phyloP scores from a whole-genome alignment of 1,140 invertebrate species.

The Cryptotermes secundus region DNA sequence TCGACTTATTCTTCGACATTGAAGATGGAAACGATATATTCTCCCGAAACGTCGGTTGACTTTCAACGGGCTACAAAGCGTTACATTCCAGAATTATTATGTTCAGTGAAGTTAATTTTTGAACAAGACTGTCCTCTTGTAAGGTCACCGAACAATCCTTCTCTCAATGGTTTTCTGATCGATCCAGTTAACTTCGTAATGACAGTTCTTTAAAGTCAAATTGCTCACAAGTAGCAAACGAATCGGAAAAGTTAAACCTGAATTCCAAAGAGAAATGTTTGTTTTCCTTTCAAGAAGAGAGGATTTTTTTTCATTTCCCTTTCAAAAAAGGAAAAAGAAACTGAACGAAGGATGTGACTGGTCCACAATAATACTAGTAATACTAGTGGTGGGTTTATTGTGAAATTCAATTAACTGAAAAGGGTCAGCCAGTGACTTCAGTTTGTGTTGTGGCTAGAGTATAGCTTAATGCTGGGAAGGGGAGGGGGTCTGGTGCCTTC shows the following conservation, averaged over 20 bases:
- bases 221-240: not conserved
- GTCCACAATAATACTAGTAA: not conserved
- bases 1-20: no score
- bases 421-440: constrained; percentile 3
- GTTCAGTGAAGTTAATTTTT: not conserved
- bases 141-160: not conserved
- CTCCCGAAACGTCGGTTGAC: no score
- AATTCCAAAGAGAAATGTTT: not conserved
- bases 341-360: not conserved
- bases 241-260: not conserved
- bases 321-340: constrained; percentile 4
- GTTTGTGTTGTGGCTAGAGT: constrained; percentile 12
- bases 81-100: no score
- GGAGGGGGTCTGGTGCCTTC: not conserved
- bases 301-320: not conserved
- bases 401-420: constrained; percentile 17
- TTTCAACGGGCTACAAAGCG: no score
- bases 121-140: not conserved
- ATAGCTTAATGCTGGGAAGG: not conserved
- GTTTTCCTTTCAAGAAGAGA: constrained; percentile 4
- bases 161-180: not conserved
- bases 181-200: not conserved
- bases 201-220: constrained; percentile 8
- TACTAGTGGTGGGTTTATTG: not conserved
- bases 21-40: no score